These are phyloP conservation scores for Pseudopleuronectes americanus DNA, from an alignment of 2,797 vertebrate species.

Conservation along the genomic window DNA sequence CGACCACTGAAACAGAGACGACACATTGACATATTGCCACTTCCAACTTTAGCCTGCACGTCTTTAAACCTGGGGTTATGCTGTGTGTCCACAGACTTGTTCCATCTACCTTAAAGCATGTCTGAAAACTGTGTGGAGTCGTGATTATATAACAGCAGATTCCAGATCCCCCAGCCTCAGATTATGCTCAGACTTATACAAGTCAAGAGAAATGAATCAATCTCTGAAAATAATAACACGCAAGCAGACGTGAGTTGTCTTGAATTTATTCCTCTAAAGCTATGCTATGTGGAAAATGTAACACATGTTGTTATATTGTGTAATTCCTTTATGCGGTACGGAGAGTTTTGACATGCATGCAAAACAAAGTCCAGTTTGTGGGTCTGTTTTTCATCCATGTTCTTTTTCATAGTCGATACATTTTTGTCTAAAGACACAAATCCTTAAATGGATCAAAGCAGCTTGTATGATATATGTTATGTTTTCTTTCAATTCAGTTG, in stretches of 20 bases:
- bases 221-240: not conserved
- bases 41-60: slow-evolving; percentile 41
- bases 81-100: slow-evolving; percentile 4
- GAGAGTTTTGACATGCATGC: not conserved
- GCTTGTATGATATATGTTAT: not conserved
- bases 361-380: slow-evolving; percentile 1
- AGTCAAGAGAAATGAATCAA: slow-evolving; percentile 7
- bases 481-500: not conserved
- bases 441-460: not conserved
- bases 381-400: not conserved
- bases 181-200: slow-evolving; percentile 8
- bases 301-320: slow-evolving; percentile 2
- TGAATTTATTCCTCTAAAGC: slow-evolving; percentile 5
- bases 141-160: not conserved
- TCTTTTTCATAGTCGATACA: not conserved
- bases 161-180: not conserved
- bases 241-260: slow-evolving; percentile 7
- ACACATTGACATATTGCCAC: slow-evolving; percentile 69
- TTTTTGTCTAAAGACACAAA: slow-evolving; percentile 1
- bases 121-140: not conserved
- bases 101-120: not conserved
- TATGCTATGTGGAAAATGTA: not conserved
- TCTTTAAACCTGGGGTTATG: slow-evolving; percentile 47
- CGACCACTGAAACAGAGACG: slow-evolving; percentile 59
- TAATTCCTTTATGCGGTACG: not conserved